Evolutionary conservation across 2,888 invertebrate genomes (phyloP).

Genomic region (Caenorhabditis sp.): DNA sequence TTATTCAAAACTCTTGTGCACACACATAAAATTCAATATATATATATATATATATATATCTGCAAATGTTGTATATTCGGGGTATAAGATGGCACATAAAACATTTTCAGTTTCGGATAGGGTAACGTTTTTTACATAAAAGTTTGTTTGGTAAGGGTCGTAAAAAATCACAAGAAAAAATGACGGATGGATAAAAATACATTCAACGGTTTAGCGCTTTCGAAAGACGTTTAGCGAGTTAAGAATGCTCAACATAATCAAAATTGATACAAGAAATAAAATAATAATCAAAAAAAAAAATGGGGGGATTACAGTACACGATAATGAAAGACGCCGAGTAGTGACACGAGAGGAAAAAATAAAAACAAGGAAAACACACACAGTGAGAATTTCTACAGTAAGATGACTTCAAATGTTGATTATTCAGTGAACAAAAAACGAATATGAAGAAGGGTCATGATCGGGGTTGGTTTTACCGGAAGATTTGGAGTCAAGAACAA

Average conservation of each 20-base stretch:
- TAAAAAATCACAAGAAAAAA: constrained; percentile 2
- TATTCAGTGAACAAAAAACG: no score
- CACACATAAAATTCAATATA: neutral
- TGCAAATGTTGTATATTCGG: neutral
- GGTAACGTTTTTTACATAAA: neutral
- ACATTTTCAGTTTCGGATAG: neutral
- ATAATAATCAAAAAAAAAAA: neutral
- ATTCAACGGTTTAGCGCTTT: neutral
- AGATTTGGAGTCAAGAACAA: constrained; percentile 1
- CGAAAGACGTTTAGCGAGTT: constrained; percentile 1
- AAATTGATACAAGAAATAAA: no score
- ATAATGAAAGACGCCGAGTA: constrained; percentile 44
- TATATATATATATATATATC: neutral
- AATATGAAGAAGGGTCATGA: constrained; percentile 4
- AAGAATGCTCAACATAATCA: neutral
- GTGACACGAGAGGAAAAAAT: neutral
- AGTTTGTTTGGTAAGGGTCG: neutral
- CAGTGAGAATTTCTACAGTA: neutral
- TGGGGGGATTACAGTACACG: constrained; percentile 18
- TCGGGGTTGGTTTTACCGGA: neutral
- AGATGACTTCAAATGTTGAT: no score
- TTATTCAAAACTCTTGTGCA: neutral
- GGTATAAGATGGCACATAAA: neutral
- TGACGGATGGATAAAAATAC: neutral
- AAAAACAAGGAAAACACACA: neutral